Conservation (phyloP, 2,888 invertebrate species). For the Lepeophtheirus nordmannii region DNA sequence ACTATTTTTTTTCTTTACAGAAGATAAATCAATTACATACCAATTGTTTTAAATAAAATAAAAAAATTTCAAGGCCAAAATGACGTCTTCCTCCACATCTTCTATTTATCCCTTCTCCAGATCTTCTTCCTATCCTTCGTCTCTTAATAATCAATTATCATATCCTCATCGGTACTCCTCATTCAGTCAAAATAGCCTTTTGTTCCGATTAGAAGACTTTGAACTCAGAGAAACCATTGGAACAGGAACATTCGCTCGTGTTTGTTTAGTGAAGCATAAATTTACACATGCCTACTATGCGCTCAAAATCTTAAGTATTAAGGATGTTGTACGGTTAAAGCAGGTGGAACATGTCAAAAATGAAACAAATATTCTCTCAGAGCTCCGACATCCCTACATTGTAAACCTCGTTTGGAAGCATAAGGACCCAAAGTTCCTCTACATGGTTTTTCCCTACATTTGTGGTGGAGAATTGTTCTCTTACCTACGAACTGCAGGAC, state of each 20-base stretch:
- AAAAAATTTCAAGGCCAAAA: background rate
- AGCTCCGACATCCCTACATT: slow-evolving; percentile 86
- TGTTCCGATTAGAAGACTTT: slow-evolving; percentile 18
- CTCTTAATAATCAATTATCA: background rate
- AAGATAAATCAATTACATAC: too few species aligned
- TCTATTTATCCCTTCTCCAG: background rate
- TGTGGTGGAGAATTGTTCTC: slow-evolving; percentile 94
- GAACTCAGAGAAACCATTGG: slow-evolving; percentile 44
- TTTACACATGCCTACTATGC: slow-evolving; percentile 66
- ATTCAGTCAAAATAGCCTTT: slow-evolving; percentile 8
- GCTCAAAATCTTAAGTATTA: slow-evolving; percentile 83
- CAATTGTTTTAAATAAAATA: too few species aligned
- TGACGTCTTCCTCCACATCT: background rate
- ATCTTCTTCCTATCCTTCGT: slow-evolving; percentile 6
- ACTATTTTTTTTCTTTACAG: too few species aligned
- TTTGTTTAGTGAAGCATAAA: slow-evolving; percentile 72
- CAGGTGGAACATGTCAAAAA: slow-evolving; percentile 96
- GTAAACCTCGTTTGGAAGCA: slow-evolving; percentile 52
- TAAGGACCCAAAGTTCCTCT: slow-evolving; percentile 65
- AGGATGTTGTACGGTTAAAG: slow-evolving; percentile 79
- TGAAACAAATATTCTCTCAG: slow-evolving; percentile 79
- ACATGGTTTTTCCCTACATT: slow-evolving; percentile 93
- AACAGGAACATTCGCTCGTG: slow-evolving; percentile 91
- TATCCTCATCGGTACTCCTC: background rate
- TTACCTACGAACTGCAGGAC: slow-evolving; percentile 68